phyloP scores from a whole-genome alignment of 2,888 invertebrate species.

The Cheiracanthium punctorium region DNA sequence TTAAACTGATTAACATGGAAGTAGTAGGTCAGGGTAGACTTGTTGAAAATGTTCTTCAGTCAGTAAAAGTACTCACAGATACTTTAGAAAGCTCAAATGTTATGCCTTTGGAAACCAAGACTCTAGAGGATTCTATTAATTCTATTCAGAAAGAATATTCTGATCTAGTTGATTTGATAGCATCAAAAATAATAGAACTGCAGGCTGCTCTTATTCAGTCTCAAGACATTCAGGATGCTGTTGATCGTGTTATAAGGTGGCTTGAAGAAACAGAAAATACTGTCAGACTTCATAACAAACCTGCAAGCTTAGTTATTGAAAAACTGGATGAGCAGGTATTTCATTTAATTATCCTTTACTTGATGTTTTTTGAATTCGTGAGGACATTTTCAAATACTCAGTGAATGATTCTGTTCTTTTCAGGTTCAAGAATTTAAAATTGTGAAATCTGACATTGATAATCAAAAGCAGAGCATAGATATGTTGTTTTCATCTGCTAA shows the following conservation, averaged over 20 bases:
- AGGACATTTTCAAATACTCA: too few species aligned
- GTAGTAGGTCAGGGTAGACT: conserved; percentile 89
- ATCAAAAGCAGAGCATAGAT: conserved; percentile 89
- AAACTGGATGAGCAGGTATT: conserved; percentile 83
- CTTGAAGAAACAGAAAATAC: conserved; percentile 88
- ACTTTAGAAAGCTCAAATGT: conserved; percentile 84
- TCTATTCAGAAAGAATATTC: conserved; percentile 87
- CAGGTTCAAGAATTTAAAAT: conserved; percentile 87
- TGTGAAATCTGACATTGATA: conserved; percentile 88
- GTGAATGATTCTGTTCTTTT: not conserved
- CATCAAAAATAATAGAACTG: conserved; percentile 86
- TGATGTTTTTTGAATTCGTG: not conserved
- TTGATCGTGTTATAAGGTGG: conserved; percentile 91
- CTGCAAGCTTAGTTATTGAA: conserved; percentile 89
- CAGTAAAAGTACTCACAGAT: conserved; percentile 77
- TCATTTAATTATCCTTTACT: not conserved
- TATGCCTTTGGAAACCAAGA: conserved; percentile 86
- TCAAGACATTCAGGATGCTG: conserved; percentile 94
- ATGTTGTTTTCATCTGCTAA: conserved; percentile 87
- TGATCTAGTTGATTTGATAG: conserved; percentile 84
- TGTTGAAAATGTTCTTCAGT: conserved; percentile 87
- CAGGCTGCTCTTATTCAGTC: conserved; percentile 93
- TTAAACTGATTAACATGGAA: conserved; percentile 90
- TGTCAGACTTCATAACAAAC: conserved; percentile 84
- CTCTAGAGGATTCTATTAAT: conserved; percentile 87